These are phyloP conservation scores for Cerastis leucographa DNA, from an alignment of 2,888 invertebrate genomes.

Conservation along the genomic window DNA sequence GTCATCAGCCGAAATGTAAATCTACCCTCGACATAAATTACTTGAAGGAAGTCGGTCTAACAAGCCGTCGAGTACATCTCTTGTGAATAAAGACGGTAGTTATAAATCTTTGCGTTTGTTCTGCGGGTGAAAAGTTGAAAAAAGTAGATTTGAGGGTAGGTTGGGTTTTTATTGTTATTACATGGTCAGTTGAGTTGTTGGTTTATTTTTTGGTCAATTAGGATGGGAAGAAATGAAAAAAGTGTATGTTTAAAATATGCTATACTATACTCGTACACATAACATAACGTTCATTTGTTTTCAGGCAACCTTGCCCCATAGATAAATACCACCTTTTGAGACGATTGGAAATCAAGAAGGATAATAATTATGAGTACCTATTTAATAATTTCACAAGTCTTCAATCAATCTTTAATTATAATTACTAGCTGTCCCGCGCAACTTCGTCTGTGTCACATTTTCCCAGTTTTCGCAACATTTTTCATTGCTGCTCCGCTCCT, in stretches of 20 bases:
- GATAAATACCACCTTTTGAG: too few relatives aligned
- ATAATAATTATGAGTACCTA: too few relatives aligned
- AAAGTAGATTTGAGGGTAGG: constrained; percentile 48
- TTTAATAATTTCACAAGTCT: too few relatives aligned
- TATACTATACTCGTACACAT: too few relatives aligned
- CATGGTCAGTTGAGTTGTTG: constrained; percentile 12
- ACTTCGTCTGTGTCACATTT: too few relatives aligned
- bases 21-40: constrained; percentile 67
- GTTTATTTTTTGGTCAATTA: not conserved
- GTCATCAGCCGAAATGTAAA: constrained; percentile 66
- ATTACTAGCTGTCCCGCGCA: too few relatives aligned
- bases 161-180: constrained; percentile 43
- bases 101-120: constrained; percentile 77
- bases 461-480: too few relatives aligned
- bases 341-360: too few relatives aligned
- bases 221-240: not conserved
- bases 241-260: not conserved
- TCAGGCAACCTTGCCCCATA: too few relatives aligned
- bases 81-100: constrained; percentile 67
- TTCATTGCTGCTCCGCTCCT: too few relatives aligned
- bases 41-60: constrained; percentile 73
- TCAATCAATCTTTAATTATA: too few relatives aligned
- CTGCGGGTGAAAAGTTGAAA: constrained; percentile 69
- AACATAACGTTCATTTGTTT: too few relatives aligned
- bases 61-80: constrained; percentile 75